phyloP scores from a whole-genome alignment of 2,797 vertebrate species.

The Odontamblyopus lacepedii region DNA sequence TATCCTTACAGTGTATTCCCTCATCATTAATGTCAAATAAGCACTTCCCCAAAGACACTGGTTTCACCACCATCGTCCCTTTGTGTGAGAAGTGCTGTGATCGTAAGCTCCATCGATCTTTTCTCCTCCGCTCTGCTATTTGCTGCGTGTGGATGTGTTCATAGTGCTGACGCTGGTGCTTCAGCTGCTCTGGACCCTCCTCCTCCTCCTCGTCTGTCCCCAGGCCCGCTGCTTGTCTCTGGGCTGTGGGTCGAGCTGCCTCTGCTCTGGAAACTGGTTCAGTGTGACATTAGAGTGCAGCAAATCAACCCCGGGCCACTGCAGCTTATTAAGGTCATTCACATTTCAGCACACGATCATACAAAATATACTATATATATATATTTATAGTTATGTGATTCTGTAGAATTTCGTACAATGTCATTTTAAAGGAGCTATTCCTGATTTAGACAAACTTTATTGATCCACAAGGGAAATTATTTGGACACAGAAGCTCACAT shows the following conservation, averaged over 20 bases:
- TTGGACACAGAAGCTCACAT: too few species aligned
- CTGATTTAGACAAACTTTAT: too few species aligned
- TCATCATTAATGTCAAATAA: neutral
- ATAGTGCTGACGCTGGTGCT: conserved; percentile 28
- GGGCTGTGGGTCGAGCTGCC: conserved; percentile 1
- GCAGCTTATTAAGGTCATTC: conserved; percentile 2
- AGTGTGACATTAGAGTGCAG: neutral
- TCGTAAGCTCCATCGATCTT: neutral
- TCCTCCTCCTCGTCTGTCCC: conserved; percentile 1
- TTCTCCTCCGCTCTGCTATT: neutral
- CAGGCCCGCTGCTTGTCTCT: neutral
- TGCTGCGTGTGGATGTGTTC: conserved; percentile 14
- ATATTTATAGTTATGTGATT: neutral
- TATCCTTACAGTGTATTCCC: neutral
- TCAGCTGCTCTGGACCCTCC: conserved; percentile 13
- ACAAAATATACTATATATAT: neutral
- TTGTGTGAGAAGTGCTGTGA: conserved; percentile 2
- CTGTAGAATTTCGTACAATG: neutral
- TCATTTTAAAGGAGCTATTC: too few species aligned
- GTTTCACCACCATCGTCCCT: neutral
- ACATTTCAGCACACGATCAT: neutral
- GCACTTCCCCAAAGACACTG: neutral
- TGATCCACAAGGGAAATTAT: too few species aligned
- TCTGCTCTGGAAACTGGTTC: conserved; percentile 8
- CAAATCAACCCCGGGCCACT: neutral